phyloP scores from a whole-genome alignment of 1,140 invertebrate species.

The Drosophila sproati region DNA sequence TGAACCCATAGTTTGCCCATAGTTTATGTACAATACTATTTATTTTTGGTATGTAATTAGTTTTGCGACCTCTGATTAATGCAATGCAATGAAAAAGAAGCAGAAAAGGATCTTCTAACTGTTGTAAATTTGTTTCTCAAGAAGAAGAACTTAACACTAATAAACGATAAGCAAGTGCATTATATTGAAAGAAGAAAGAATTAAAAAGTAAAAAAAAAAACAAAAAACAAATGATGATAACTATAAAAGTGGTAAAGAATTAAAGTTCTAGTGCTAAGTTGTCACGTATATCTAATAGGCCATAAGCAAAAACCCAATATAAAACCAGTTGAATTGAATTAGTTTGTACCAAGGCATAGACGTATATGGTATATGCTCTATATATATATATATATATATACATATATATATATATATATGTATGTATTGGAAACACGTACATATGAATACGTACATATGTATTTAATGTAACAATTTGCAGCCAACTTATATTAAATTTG shows the following conservation, averaged over 20 bases:
- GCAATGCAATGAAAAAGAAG: constrained; percentile 4
- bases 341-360: constrained; percentile 41
- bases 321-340: constrained; percentile 66
- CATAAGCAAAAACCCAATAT: constrained; percentile 60
- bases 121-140: constrained; percentile 68
- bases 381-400: constrained; percentile 38
- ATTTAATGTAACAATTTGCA: constrained; percentile 44
- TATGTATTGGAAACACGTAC: constrained; percentile 10
- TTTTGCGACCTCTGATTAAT: constrained; percentile 31
- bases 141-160: constrained; percentile 42
- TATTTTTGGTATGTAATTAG: constrained; percentile 26
- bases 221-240: constrained; percentile 14
- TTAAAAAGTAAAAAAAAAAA: constrained; percentile 14
- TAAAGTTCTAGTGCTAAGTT: constrained; percentile 65
- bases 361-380: constrained; percentile 22
- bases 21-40: constrained; percentile 7
- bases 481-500: constrained; percentile 51
- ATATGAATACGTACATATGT: constrained; percentile 3
- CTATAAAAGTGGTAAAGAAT: constrained; percentile 33
- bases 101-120: constrained; percentile 35
- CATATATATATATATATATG: background rate
- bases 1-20: constrained; percentile 15
- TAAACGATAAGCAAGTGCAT: constrained; percentile 75
- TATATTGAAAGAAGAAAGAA: constrained; percentile 61
- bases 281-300: constrained; percentile 75